These are phyloP conservation scores for Leptobrachium leishanense DNA, from an alignment of 2,113 vertebrate species.

Conservation along the genomic window DNA sequence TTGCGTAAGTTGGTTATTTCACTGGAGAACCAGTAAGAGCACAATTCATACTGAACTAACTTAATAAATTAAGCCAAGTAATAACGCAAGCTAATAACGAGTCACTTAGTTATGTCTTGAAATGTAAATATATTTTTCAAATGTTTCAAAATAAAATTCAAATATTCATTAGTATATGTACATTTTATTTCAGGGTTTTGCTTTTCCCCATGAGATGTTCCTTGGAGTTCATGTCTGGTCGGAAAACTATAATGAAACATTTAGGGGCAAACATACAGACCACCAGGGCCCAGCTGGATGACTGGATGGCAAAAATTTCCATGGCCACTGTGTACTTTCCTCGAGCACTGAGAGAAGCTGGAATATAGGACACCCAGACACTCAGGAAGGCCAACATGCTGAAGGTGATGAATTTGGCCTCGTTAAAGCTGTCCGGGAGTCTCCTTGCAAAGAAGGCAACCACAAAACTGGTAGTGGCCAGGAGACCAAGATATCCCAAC, in stretches of 20 bases:
- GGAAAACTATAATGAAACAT: constrained; percentile 46
- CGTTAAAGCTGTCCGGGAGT: constrained; percentile 49
- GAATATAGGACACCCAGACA: constrained; percentile 27
- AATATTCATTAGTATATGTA: neutral
- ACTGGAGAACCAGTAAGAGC: too few relatives aligned
- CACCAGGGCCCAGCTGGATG: constrained; percentile 39
- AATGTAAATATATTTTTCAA: too few relatives aligned
- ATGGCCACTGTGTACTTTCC: constrained; percentile 47
- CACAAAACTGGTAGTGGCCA: constrained; percentile 41
- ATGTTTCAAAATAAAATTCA: neutral
- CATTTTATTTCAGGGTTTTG: neutral
- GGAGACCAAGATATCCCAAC: constrained; percentile 40
- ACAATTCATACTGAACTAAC: too few relatives aligned
- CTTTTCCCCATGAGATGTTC: constrained; percentile 38
- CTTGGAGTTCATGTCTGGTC: constrained; percentile 46
- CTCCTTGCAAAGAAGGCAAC: constrained; percentile 46
- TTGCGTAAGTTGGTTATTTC: too few relatives aligned
- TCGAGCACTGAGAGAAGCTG: constrained; percentile 24
- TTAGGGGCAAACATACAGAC: constrained; percentile 41
- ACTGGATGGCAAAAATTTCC: constrained; percentile 50
- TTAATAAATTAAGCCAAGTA: too few relatives aligned
- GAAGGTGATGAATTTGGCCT: constrained; percentile 53
- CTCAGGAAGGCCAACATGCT: constrained; percentile 50
- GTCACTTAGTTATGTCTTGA: too few relatives aligned
- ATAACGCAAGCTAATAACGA: too few relatives aligned